These are phyloP conservation scores for Gobius niger DNA, from an alignment of 2,113 vertebrate species.

Conservation along the genomic window DNA sequence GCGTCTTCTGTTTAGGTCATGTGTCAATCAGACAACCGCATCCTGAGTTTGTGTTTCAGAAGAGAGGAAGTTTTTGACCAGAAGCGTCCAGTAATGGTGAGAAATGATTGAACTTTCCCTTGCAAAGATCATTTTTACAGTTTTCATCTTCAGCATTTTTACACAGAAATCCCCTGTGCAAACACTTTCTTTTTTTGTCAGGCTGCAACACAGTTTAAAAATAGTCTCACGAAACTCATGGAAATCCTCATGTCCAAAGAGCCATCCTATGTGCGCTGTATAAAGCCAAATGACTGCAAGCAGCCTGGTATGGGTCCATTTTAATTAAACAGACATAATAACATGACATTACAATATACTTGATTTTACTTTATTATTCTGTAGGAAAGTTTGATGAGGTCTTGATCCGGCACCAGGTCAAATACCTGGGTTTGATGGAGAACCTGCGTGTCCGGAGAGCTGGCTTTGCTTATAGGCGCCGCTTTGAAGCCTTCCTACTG, in stretches of 20 bases:
- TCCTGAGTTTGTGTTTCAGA: slow-evolving; percentile 88
- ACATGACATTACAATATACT: not conserved
- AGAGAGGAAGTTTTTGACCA: slow-evolving; percentile 90
- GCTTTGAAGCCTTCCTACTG: slow-evolving; percentile 92
- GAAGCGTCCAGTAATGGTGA: slow-evolving; percentile 92
- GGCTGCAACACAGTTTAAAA: slow-evolving; percentile 96
- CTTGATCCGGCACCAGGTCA: slow-evolving; percentile 94
- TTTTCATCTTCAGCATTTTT: not conserved
- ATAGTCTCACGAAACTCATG: slow-evolving; percentile 90
- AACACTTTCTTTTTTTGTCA: slow-evolving; percentile 45
- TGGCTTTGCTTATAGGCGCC: slow-evolving; percentile 93
- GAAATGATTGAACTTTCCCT: not conserved
- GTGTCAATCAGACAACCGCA: slow-evolving; percentile 90
- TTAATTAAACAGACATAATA: not conserved
- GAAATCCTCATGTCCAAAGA: slow-evolving; percentile 98
- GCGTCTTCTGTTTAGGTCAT: slow-evolving; percentile 79
- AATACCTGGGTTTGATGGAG: slow-evolving; percentile 97
- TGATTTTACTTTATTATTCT: not conserved
- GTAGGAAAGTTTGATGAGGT: slow-evolving; percentile 93
- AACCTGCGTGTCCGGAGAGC: slow-evolving; percentile 92
- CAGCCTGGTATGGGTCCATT: slow-evolving; percentile 83
- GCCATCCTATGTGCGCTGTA: slow-evolving; percentile 94
- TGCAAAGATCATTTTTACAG: not conserved
- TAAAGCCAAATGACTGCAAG: slow-evolving; percentile 95
- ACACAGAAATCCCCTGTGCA: not conserved